These are phyloP conservation scores for Scaptomyza tumidula DNA, from an alignment of 2,888 invertebrate genomes.

Conservation along the genomic window DNA sequence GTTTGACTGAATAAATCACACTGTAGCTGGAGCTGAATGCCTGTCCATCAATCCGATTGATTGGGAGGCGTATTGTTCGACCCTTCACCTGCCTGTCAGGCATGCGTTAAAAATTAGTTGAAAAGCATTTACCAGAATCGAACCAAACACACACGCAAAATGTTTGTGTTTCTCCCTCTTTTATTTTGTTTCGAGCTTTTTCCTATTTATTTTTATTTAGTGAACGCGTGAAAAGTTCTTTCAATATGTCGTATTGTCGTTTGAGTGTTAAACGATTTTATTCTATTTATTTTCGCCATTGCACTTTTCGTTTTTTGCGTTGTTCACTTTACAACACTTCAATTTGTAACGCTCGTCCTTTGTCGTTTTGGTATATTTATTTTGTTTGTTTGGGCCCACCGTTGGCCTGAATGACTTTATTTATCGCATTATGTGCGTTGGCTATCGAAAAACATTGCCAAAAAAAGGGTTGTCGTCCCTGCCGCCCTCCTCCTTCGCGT, in stretches of 20 bases:
- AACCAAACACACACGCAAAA: constrained; percentile 46
- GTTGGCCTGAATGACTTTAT: constrained; percentile 55
- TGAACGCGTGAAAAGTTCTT: constrained; percentile 58
- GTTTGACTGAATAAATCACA: constrained; percentile 51
- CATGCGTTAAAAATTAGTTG: constrained; percentile 71
- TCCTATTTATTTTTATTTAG: constrained; percentile 14
- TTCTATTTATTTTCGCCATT: constrained; percentile 66
- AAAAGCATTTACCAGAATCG: constrained; percentile 71
- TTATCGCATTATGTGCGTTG: constrained; percentile 66
- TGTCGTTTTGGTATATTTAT: constrained; percentile 22
- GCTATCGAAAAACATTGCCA: constrained; percentile 34
- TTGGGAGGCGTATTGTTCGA: constrained; percentile 11
- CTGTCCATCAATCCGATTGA: constrained; percentile 55
- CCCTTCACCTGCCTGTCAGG: constrained; percentile 60
- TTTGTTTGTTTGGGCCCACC: neutral
- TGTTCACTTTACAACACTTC: constrained; percentile 64
- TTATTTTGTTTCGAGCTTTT: constrained; percentile 8
- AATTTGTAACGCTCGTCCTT: constrained; percentile 55
- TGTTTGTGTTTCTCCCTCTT: constrained; percentile 26
- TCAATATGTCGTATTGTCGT: constrained; percentile 65
- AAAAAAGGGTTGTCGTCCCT: constrained; percentile 54
- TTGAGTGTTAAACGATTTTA: constrained; percentile 71
- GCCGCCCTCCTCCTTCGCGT: constrained; percentile 7
- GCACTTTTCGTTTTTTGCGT: constrained; percentile 56
- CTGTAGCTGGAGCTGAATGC: constrained; percentile 20